Percentiles rank a stretch among this genome's conserved stretches.
Evolutionary conservation across 2,113 vertebrate genomes (phyloP).

Genomic region (Daboia siamensis): DNA sequence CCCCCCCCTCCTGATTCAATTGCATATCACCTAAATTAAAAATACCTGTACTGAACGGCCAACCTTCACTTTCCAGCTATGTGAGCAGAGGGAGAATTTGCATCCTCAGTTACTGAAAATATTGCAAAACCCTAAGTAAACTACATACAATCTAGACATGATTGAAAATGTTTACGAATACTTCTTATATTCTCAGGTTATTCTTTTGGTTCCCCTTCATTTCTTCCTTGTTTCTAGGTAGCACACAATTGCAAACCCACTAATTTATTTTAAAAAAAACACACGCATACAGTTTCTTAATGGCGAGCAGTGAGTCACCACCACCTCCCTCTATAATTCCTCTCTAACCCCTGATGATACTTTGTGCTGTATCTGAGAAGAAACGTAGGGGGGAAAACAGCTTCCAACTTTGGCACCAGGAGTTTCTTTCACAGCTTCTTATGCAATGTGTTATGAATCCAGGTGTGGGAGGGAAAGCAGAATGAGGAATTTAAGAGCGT

Average conservation of each 20-base stretch:
- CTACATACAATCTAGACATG: background rate
- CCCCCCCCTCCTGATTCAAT: background rate
- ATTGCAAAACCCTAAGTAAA: background rate
- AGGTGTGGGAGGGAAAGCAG: slow-evolving; percentile 7
- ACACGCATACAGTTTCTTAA: background rate
- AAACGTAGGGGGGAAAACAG: background rate
- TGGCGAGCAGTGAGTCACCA: background rate
- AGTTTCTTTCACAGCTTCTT: background rate
- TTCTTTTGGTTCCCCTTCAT: background rate
- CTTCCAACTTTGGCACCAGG: background rate
- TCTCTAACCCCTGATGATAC: background rate
- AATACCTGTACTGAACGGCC: background rate
- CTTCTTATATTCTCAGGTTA: background rate
- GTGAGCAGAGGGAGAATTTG: background rate
- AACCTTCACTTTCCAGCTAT: background rate
- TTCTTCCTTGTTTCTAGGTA: background rate
- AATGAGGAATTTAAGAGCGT: background rate
- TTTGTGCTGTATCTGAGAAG: slow-evolving; percentile 5
- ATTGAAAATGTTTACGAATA: background rate
- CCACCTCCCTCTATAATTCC: background rate
- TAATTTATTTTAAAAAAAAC: background rate
- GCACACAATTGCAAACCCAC: background rate
- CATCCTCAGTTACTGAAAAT: background rate
- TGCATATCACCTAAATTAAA: background rate
- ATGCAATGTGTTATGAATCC: background rate